Conservation (phyloP, 2,888 invertebrate genomes). For the Limnephilus marmoratus region DNA sequence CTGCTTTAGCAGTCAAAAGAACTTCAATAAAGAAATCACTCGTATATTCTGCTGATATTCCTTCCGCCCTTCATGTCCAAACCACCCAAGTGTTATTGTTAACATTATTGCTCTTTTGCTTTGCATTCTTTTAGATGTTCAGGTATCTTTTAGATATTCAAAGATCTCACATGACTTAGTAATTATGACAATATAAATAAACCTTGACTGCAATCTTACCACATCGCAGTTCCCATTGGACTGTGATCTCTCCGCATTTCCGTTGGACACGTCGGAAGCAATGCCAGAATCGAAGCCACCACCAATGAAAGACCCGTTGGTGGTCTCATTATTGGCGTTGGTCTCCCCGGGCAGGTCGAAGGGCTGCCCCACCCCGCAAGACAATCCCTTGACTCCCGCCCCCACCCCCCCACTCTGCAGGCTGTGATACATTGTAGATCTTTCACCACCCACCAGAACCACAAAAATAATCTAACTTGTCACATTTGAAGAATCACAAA, state of each 20-base stretch:
- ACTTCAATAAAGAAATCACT: background rate
- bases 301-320: background rate
- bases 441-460: background rate
- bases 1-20: background rate
- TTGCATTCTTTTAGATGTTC: background rate
- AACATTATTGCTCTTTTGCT: background rate
- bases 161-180: no score
- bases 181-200: background rate
- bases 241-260: conserved; percentile 27
- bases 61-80: background rate
- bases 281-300: conserved; percentile 48
- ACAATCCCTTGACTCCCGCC: background rate
- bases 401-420: conserved; percentile 12
- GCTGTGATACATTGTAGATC: conserved; percentile 15
- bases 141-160: background rate
- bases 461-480: background rate
- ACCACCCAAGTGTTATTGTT: background rate
- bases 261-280: conserved; percentile 47
- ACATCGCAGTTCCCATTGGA: conserved; percentile 28
- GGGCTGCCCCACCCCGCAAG: background rate
- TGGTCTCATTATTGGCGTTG: conserved; percentile 19
- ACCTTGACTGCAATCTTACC: background rate
- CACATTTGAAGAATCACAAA: background rate
- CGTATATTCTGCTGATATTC: background rate
- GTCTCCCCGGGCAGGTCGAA: conserved; percentile 1